Base-by-base conservation (phyloP, 30 jellyfish, hydroid and myxozoan genomes). In the Catostylus mosaicus region DNA sequence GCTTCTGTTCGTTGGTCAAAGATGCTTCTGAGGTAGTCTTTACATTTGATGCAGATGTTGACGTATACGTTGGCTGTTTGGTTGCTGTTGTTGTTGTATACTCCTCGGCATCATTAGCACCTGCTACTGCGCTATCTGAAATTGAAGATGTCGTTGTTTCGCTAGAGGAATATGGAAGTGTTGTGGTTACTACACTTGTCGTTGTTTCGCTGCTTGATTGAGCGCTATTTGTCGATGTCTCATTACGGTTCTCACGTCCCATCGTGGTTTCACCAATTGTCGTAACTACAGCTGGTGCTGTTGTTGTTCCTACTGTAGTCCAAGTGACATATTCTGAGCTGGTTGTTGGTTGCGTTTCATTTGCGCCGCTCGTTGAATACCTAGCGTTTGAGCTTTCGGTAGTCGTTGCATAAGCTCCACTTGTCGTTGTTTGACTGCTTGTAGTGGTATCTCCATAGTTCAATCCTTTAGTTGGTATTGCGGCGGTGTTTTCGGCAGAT, bases 61-160 rank as follows among this genome's bases (percentile, higher is more conserved):
- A 26, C 0, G 74, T 61, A 10, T 9, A 38, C 5, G n/a, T 61
- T 12, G 80, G 80, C 19, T n/a, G 30, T 26, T 38, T 36, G 1
- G 61, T 46, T 18, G 37, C 52, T 50, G 20, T 22, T 74, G 60
- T 60, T 47, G 85, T 48, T 23, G 85, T 74, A 24, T 56, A 33
- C 35, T 50, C 84, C 24, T n/a, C 30, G 6, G 81, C 10, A 36
- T 31, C 14, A 24, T 18, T 32, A 2, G 29, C 32, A 20, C 30
- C 46, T 12, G 20, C 63, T n/a, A 0, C 66, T 69, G n/a, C 83
- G 35, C 52, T 50, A 22, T 37, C 65, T 18, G 23, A 50, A 34
- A 22, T 46, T 14, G 86, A 75, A 3, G 52, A 33, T n/a, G 83
- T 46, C n/a, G 69, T 40, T 29, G 73, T 72, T 61, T 72, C 47